Evolutionary conservation across 2,113 vertebrate species (phyloP).

Genomic region (Gavialis gangeticus): DNA sequence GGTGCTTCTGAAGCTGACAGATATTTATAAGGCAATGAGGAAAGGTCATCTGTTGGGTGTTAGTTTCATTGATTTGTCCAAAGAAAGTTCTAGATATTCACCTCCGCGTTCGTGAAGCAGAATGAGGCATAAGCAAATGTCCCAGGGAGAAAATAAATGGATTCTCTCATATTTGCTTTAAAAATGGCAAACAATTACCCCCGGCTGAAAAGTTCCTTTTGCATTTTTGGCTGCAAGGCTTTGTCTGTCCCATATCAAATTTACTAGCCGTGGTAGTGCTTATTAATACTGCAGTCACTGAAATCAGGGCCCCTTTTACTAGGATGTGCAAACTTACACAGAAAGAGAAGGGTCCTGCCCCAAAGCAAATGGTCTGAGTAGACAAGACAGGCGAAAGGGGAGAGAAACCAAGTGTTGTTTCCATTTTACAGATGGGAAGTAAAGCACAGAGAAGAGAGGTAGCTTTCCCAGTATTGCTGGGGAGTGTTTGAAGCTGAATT

Average conservation of each 20-base stretch:
- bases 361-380: background rate
- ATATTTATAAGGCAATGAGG: slow-evolving; percentile 58
- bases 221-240: background rate
- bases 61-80: slow-evolving; percentile 40
- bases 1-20: slow-evolving; percentile 56
- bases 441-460: background rate
- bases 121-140: background rate
- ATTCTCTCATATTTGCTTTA: background rate
- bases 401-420: background rate
- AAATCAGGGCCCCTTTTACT: background rate
- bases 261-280: background rate
- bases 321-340: background rate
- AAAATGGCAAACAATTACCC: background rate
- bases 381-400: background rate
- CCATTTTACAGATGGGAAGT: background rate
- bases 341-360: background rate
- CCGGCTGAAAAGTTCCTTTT: background rate
- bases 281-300: background rate
- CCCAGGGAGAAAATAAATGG: background rate
- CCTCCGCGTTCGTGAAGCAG: background rate
- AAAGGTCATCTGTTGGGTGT: slow-evolving; percentile 61
- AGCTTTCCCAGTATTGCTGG: too few relatives aligned
- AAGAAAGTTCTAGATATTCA: slow-evolving; percentile 49
- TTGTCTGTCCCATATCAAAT: background rate
- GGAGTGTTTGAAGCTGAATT: too few relatives aligned